Evolutionary conservation across 2,797 vertebrate species (phyloP).

Genomic region (Nannoperca obscura): DNA sequence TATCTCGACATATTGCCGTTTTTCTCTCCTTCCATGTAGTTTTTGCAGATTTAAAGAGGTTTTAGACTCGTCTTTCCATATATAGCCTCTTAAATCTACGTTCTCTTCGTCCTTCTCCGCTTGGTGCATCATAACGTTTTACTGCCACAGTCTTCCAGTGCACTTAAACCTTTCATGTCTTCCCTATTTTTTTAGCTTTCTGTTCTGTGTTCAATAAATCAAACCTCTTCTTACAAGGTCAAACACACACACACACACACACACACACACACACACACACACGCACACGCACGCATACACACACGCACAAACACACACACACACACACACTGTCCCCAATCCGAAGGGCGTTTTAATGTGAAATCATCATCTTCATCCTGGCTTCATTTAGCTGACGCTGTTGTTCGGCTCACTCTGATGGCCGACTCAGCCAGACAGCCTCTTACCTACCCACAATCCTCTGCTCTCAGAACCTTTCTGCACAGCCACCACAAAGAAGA

Average conservation of each 20-base stretch:
- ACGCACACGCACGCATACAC: constrained; percentile 12
- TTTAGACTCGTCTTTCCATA: not conserved
- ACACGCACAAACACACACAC: constrained; percentile 18
- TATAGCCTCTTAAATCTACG: not conserved
- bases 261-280: constrained; percentile 20
- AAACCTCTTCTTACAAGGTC: constrained; percentile 29
- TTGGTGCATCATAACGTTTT: not conserved
- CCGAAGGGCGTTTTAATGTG: constrained; percentile 49
- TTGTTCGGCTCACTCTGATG: constrained; percentile 41
- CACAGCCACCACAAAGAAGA: constrained; percentile 43
- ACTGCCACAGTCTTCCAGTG: not conserved
- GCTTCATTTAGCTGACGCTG: constrained; percentile 54
- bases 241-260: constrained; percentile 23
- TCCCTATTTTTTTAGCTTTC: not conserved
- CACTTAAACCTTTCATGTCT: constrained; percentile 18
- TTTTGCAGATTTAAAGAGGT: constrained; percentile 5
- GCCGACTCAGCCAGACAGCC: constrained; percentile 38
- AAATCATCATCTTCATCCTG: constrained; percentile 55
- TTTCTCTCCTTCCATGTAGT: not conserved
- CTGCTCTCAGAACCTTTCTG: constrained; percentile 55
- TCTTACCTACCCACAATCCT: constrained; percentile 71
- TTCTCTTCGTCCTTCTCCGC: not conserved
- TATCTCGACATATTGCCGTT: not conserved
- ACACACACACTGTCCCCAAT: not conserved
- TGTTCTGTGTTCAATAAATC: constrained; percentile 22